These are phyloP conservation scores for Drosophila melanosoma DNA, from an alignment of 2,888 invertebrate genomes.

Conservation along the genomic window DNA sequence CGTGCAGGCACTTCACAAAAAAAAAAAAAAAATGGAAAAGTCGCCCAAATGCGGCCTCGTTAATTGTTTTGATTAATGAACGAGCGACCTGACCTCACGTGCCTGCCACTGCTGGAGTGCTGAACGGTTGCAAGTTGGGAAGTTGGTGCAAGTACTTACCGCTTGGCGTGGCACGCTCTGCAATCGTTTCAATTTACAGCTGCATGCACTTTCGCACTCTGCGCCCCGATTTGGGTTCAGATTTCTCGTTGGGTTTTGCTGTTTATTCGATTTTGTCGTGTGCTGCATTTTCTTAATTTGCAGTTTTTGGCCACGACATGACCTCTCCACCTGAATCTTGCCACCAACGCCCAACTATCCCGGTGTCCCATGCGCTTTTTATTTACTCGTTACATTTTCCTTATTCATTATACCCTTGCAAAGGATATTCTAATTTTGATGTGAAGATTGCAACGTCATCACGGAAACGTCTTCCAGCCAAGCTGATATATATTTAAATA, in stretches of 20 bases:
- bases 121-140: neutral
- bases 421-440: neutral
- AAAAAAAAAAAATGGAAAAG: constrained; percentile 73
- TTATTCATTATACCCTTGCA: constrained; percentile 47
- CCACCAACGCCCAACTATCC: neutral
- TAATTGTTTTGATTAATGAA: constrained; percentile 81
- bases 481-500: too few species aligned
- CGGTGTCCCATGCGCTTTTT: constrained; percentile 38
- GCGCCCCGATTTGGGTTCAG: neutral
- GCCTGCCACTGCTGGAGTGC: constrained; percentile 21
- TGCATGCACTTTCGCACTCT: constrained; percentile 67
- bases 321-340: neutral
- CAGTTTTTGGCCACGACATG: constrained; percentile 47
- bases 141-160: constrained; percentile 10
- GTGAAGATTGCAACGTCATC: neutral
- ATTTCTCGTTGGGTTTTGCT: constrained; percentile 41
- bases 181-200: constrained; percentile 72
- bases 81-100: constrained; percentile 76
- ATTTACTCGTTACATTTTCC: constrained; percentile 69
- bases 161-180: constrained; percentile 41
- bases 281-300: constrained; percentile 79
- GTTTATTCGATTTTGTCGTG: constrained; percentile 83
- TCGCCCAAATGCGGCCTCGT: constrained; percentile 80
- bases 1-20: constrained; percentile 75
- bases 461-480: neutral